These are phyloP conservation scores for Salvelinus fontinalis DNA, from an alignment of 2,113 vertebrate genomes.

Conservation along the genomic window DNA sequence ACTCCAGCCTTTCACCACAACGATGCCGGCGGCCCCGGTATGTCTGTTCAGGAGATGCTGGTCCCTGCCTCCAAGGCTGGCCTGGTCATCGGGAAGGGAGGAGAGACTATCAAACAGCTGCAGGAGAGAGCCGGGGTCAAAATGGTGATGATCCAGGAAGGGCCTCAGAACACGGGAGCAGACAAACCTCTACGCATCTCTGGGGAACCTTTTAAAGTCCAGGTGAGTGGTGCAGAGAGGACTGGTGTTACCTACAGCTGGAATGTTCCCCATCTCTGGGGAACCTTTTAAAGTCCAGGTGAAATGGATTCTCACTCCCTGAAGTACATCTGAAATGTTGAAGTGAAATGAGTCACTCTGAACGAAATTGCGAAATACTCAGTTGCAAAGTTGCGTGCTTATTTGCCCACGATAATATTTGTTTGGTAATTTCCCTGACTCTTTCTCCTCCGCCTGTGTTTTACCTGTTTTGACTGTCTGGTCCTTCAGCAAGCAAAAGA, in stretches of 20 bases:
- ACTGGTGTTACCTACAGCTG: no score
- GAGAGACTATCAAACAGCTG: slow-evolving; percentile 97
- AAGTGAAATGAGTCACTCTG: no score
- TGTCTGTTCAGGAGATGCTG: slow-evolving; percentile 97
- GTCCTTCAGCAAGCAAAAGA: slow-evolving; percentile 94
- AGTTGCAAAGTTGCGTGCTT: no score
- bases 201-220: slow-evolving; percentile 98
- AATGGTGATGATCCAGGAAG: slow-evolving; percentile 99
- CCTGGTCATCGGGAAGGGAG: slow-evolving; percentile 96
- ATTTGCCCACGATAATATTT: background rate
- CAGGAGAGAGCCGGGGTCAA: slow-evolving; percentile 98
- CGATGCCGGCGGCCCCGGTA: slow-evolving; percentile 83
- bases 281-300: slow-evolving; percentile 99
- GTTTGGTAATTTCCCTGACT: background rate
- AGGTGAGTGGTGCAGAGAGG: slow-evolving; percentile 67
- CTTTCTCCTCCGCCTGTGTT: background rate
- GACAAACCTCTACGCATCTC: slow-evolving; percentile 98
- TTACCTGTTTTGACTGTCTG: background rate
- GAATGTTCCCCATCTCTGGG: slow-evolving; percentile 80
- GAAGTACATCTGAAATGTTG: no score
- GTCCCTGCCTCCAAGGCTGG: slow-evolving; percentile 97
- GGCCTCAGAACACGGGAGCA: slow-evolving; percentile 95
- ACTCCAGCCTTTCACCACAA: slow-evolving; percentile 93
- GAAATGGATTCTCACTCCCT: slow-evolving; percentile 7
- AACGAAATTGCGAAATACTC: no score